Conservation (phyloP, 2,113 vertebrate species). For the Pipra filicauda region DNA sequence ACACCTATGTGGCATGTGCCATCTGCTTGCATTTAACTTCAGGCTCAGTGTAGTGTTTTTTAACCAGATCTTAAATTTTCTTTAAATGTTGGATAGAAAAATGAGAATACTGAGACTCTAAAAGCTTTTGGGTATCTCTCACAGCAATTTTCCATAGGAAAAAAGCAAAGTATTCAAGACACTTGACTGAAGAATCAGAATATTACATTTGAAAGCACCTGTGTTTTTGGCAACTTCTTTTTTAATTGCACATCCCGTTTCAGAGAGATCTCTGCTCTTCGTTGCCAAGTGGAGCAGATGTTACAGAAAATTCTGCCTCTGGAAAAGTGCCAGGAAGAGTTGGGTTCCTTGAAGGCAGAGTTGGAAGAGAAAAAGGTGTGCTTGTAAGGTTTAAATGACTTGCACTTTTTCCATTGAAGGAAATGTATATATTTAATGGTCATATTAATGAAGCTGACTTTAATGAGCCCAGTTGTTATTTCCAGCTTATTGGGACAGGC, state of each 20-base stretch:
- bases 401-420: background rate
- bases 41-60: background rate
- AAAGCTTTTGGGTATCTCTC: background rate
- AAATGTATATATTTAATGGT: background rate
- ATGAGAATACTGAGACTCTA: background rate
- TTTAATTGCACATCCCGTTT: background rate
- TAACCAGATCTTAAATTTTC: background rate
- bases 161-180: background rate
- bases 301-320: conserved; percentile 82
- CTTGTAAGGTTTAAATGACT: background rate
- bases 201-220: background rate
- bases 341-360: conserved; percentile 81
- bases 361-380: conserved; percentile 88
- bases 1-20: background rate
- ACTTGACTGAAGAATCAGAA: background rate
- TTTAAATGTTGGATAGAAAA: background rate
- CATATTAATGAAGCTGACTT: background rate
- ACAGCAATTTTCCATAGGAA: background rate
- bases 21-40: background rate
- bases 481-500: background rate
- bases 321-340: conserved; percentile 83
- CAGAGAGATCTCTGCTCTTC: conserved; percentile 86
- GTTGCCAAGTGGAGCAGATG: conserved; percentile 88
- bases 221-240: background rate
- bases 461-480: background rate